Percentiles rank a stretch among this genome's conserved stretches.
These are phyloP conservation scores for Heteronetta atricapilla DNA, from an alignment of 2,113 vertebrate genomes.

Conservation along the genomic window DNA sequence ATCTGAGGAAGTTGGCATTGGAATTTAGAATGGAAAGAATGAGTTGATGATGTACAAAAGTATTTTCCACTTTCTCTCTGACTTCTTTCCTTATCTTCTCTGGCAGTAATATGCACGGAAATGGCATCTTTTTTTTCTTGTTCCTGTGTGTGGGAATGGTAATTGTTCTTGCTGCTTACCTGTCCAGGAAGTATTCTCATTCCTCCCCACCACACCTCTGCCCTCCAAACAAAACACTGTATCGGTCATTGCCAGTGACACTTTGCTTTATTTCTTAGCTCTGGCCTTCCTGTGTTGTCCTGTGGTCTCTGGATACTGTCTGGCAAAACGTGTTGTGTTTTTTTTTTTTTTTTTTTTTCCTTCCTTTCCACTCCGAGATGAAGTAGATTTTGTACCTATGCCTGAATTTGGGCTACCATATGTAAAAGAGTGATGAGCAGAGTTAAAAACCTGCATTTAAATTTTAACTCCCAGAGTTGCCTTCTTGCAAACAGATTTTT, in stretches of 20 bases:
- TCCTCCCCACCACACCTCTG: not conserved
- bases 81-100: constrained; percentile 52
- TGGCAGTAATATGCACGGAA: constrained; percentile 31
- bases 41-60: constrained; percentile 28
- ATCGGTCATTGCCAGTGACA: not conserved
- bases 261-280: constrained; percentile 10
- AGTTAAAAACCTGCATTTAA: not conserved
- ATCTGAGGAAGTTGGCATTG: constrained; percentile 28
- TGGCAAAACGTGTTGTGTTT: constrained; percentile 28
- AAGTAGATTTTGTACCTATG: not conserved
- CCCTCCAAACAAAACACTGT: not conserved
- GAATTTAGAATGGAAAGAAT: constrained; percentile 56
- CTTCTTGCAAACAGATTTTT: constrained; percentile 14
- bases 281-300: constrained; percentile 10
- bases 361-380: not conserved
- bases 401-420: not conserved
- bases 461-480: not conserved
- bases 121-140: constrained; percentile 47
- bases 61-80: constrained; percentile 52
- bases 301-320: not conserved
- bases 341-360: not conserved
- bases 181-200: constrained; percentile 57
- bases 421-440: not conserved
- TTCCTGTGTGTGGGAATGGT: constrained; percentile 56
- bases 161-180: constrained; percentile 57